phyloP scores from a whole-genome alignment of 2,888 invertebrate genomes.

The Venustoraphidia nigricollis region DNA sequence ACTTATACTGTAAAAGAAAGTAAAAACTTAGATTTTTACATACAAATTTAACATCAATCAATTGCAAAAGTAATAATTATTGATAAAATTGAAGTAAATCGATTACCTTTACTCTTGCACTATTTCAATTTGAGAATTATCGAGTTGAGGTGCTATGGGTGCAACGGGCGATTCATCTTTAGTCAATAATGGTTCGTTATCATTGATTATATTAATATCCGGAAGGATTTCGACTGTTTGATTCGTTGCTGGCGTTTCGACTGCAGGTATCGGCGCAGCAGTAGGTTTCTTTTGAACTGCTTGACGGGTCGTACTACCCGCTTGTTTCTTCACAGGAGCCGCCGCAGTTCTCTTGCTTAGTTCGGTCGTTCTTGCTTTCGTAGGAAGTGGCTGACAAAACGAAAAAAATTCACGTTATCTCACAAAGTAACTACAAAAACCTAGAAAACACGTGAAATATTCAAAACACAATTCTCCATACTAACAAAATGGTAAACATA shows the following conservation, averaged over 20 bases:
- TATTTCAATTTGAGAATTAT: neutral
- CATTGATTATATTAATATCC: slow-evolving; percentile 7
- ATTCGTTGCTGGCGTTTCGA: slow-evolving; percentile 11
- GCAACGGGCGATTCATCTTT: slow-evolving; percentile 27
- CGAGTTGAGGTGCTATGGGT: slow-evolving; percentile 1
- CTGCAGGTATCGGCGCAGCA: slow-evolving; percentile 13
- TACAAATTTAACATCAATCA: neutral
- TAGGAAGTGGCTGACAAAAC: neutral
- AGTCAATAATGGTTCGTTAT: slow-evolving; percentile 16
- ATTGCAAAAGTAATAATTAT: too few species aligned
- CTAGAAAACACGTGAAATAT: too few species aligned
- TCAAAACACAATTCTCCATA: too few species aligned
- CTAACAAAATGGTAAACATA: too few species aligned
- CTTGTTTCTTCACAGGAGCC: slow-evolving; percentile 1
- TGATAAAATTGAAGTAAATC: too few species aligned
- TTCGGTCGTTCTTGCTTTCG: slow-evolving; percentile 16
- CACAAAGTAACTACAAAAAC: too few species aligned
- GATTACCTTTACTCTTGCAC: neutral
- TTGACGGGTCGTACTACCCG: slow-evolving; percentile 9
- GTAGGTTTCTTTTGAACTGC: slow-evolving; percentile 7
- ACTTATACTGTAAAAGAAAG: neutral
- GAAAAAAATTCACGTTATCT: too few species aligned
- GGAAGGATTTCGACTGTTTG: slow-evolving; percentile 14
- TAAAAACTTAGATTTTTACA: slow-evolving; percentile 4
- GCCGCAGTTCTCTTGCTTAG: slow-evolving; percentile 21